Evolutionary conservation across 53 echinoderm and acorn worm genomes (phyloP).

Genomic region (Glandiceps talaboti): DNA sequence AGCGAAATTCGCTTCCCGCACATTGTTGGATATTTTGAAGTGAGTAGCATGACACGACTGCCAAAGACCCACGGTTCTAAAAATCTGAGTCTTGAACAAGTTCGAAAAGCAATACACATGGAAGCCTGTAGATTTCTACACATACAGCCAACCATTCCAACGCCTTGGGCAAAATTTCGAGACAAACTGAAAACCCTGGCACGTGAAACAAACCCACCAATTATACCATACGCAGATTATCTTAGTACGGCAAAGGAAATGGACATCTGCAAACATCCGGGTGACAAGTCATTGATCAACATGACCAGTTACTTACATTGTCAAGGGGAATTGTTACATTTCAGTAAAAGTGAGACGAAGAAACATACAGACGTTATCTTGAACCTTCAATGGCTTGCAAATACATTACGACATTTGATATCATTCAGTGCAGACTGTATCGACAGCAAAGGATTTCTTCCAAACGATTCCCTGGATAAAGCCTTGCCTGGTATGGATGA

Average conservation of each 20-base stretch:
- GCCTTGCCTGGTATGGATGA: background rate
- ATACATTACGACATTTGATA: background rate
- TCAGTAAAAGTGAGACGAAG: background rate
- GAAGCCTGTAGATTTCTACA: background rate
- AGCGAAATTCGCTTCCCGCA: background rate
- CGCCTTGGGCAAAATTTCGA: background rate
- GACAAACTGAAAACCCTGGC: background rate
- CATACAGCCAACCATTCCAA: background rate
- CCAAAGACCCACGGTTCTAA: background rate
- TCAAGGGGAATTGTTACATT: background rate
- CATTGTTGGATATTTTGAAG: background rate
- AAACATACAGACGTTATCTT: background rate
- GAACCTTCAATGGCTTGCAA: background rate
- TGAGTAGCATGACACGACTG: background rate
- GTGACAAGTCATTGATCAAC: background rate
- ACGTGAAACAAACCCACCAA: background rate
- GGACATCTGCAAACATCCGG: background rate
- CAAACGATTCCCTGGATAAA: background rate
- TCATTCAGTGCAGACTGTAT: background rate
- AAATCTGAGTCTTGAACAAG: background rate
- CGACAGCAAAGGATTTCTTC: background rate
- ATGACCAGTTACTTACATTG: background rate
- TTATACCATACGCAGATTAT: background rate
- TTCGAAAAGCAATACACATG: background rate
- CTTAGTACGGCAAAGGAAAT: background rate